Evolutionary conservation across 53 echinoderm and acorn worm genomes (phyloP), one percentile per base, ranked within the genome.

Genomic region (Hippasteria phrygiana): DNA sequence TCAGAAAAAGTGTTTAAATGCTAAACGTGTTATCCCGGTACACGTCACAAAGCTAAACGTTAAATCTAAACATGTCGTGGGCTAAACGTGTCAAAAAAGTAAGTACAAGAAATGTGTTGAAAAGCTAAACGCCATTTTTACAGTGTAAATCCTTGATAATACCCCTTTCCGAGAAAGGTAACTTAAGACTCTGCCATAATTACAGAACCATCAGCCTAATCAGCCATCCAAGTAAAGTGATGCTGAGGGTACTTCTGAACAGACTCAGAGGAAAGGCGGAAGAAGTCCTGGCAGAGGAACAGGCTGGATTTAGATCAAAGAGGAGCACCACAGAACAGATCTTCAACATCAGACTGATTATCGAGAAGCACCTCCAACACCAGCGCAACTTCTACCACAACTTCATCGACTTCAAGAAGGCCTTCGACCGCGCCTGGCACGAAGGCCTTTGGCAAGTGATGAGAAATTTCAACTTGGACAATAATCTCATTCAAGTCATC

Each of bases 261-360:
- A 62, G 80, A 43, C 71, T 89, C 3, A 71, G 40, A 33, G 73
- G 70, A 1, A 67, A 80, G 54, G 79, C 70, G 20, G 89, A 89
- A 47, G n/a, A 26, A 0, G 80, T 89, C 70, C 43, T 71, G 6
- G 66, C 89, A 29, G 89, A 89, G n/a, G 89, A 89, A 65, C 89
- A 89, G 70, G 89, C 89, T 34, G 80, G 89, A 13, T 80, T 89
- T 54, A 63, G 89, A 36, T 50, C 78, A 78, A n/a, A n/a, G 5
- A 3, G 55, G 1, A 78, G 78, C 32, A 78, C 78, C 1, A 55
- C 42, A 34, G 83, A 90, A 51, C 90, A 90, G 55, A 90, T 62
- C 27, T 71, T 72, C 4, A 90, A 90, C 62, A 10, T 62, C 13
- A 62, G 62, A 62, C 16, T 62, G 17, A n/a, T 88, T 5, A 31